Percentiles rank a stretch among this genome's conserved stretches.
phyloP scores from a whole-genome alignment of 2,888 invertebrate species.

The Xestoiulus laeticollis region DNA sequence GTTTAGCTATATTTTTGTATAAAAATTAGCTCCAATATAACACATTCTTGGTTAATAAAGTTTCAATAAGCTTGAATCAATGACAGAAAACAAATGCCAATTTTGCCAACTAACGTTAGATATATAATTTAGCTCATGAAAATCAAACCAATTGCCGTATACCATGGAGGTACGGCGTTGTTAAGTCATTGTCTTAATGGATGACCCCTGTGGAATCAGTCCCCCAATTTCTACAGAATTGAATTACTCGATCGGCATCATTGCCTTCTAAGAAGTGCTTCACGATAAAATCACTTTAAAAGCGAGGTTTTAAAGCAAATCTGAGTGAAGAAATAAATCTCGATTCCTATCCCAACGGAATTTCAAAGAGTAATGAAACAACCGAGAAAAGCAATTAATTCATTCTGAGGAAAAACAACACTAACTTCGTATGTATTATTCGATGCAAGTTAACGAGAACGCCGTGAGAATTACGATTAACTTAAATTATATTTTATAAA shows the following conservation, averaged over 20 bases:
- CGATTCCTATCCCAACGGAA: background rate
- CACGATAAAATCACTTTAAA: background rate
- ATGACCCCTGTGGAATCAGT: too few relatives aligned
- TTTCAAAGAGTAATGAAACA: constrained; percentile 20
- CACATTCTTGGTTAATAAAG: too few relatives aligned
- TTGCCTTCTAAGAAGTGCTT: background rate
- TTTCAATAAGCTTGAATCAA: too few relatives aligned
- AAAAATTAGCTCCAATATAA: too few relatives aligned
- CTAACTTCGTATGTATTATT: background rate
- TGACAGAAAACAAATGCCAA: too few relatives aligned
- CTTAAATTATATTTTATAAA: background rate
- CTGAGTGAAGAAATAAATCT: background rate
- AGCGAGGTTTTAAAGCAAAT: constrained; percentile 12
- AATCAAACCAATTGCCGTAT: too few relatives aligned
- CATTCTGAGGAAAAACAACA: background rate
- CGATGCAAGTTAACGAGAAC: background rate
- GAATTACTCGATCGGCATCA: background rate
- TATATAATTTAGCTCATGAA: too few relatives aligned
- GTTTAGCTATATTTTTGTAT: too few relatives aligned
- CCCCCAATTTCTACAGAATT: background rate
- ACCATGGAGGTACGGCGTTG: too few relatives aligned
- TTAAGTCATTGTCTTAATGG: too few relatives aligned
- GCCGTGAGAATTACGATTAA: background rate
- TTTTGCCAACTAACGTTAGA: too few relatives aligned
- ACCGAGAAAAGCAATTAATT: constrained; percentile 28